phyloP scores from a whole-genome alignment of 2,888 invertebrate species.

The Hartigia nigra region DNA sequence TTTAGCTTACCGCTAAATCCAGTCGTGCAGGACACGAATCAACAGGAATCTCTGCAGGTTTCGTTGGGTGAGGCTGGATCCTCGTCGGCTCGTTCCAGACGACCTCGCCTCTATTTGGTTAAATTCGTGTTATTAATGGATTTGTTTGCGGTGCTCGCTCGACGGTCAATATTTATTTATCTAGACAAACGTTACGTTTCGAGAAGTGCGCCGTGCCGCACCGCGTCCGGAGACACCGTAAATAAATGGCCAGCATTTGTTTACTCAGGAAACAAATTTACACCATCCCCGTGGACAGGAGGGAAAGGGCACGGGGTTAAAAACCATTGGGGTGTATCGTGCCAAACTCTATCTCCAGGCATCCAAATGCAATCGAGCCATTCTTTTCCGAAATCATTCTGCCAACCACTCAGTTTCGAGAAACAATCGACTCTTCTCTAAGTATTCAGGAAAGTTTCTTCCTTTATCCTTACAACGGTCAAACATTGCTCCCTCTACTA shows the following conservation, averaged over 20 bases:
- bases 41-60: slow-evolving; percentile 46
- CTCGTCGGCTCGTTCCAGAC: slow-evolving; percentile 18
- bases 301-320: background rate
- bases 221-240: slow-evolving; percentile 33
- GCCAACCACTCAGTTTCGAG: background rate
- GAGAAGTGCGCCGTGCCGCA: slow-evolving; percentile 24
- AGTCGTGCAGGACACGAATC: slow-evolving; percentile 48
- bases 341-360: background rate
- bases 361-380: background rate
- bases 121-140: slow-evolving; percentile 60
- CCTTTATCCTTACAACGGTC: background rate
- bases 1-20: slow-evolving; percentile 44
- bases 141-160: slow-evolving; percentile 57
- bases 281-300: slow-evolving; percentile 3
- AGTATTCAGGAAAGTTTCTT: background rate
- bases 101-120: slow-evolving; percentile 38
- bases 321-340: background rate
- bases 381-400: background rate
- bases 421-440: background rate
- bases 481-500: background rate
- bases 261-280: slow-evolving; percentile 55
- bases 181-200: slow-evolving; percentile 40
- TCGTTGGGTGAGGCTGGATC: slow-evolving; percentile 27
- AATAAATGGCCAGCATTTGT: slow-evolving; percentile 51
- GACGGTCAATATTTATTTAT: slow-evolving; percentile 61